Evolutionary conservation across 2,888 invertebrate genomes (phyloP).

Genomic region (Diploptera punctata): DNA sequence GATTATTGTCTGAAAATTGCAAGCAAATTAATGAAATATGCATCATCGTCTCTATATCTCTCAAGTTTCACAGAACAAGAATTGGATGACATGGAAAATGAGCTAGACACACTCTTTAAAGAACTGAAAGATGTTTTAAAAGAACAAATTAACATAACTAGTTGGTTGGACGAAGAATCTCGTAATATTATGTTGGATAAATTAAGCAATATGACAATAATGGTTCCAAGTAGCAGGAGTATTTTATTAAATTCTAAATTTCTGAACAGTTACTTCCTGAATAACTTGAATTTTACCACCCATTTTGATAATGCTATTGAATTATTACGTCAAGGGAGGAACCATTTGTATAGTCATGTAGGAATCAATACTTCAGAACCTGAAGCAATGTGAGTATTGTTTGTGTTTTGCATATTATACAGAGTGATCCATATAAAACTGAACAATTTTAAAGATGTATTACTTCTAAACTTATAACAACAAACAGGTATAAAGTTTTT

Average conservation of each 20-base stretch:
- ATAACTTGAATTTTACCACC: conserved; percentile 6
- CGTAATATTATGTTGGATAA: neutral
- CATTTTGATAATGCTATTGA: conserved; percentile 21
- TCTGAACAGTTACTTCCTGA: neutral
- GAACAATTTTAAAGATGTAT: too few species aligned
- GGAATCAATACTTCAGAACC: conserved; percentile 21
- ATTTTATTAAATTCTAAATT: neutral
- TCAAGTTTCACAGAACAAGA: conserved; percentile 36
- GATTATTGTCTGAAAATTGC: conserved; percentile 41
- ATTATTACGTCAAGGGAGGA: neutral
- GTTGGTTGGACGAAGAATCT: conserved; percentile 30
- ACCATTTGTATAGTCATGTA: neutral
- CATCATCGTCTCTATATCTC: conserved; percentile 42
- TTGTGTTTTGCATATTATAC: too few species aligned
- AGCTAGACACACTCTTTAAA: neutral
- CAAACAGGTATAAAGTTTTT: too few species aligned
- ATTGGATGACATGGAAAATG: neutral
- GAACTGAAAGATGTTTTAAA: neutral
- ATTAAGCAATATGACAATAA: conserved; percentile 18
- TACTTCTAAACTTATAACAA: too few species aligned
- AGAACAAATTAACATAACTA: conserved; percentile 5
- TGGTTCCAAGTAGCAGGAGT: conserved; percentile 25
- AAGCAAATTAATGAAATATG: conserved; percentile 41
- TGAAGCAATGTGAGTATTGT: too few species aligned
- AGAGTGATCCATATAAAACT: too few species aligned